Evolutionary conservation across 2,888 invertebrate species (phyloP), one percentile per base, ranked within the genome.

Genomic region (Lithophane semibrunnea): DNA sequence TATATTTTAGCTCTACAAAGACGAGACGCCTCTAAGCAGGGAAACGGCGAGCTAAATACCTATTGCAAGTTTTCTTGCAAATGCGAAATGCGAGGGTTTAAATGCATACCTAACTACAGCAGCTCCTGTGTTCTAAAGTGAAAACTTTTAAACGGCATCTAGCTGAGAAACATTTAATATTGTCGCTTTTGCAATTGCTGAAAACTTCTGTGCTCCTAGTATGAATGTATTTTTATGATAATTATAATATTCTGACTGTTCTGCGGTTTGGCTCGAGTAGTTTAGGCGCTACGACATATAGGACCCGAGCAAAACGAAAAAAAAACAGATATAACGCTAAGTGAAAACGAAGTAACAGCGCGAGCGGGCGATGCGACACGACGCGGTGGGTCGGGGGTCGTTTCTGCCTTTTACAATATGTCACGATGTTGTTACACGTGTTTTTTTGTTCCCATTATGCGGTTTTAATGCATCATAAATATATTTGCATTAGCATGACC

Each of bases 61-160:
- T n/a, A 77, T 73, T 61, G 21, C 58, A 74, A 80, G 75, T 80
- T 86, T 83, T 68, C 80, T 76, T 67, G 67, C 56, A 66, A 85
- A 72, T 79, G 21, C 66, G 44, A 73, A 75, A 73, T 73, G 78
- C 74, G 63, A 79, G 18, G 66, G 76, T 88, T 88, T 87, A 78
- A 87, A 86, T 86, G 88, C 86, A 87, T 84, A 82, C 63, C 47
- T 71, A 67, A 73, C 75, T 75, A 71, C 67, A 71, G 58, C 49
- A 61, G 56, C 69, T 58, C n/a, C 60, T 58, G 70, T 79, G 66
- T 77, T 66, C 67, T 77, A 72, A 61, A 64, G 63, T n/a, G 61
- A 61, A 74, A 86, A 82, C 79, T 82, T 86, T 83, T 63, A 67
- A 82, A 79, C 60, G 37, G 44, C 73, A 60, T 71, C 63, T 75